These are phyloP conservation scores for Hyles lineata DNA, from an alignment of 2,888 invertebrate species.

Conservation along the genomic window DNA sequence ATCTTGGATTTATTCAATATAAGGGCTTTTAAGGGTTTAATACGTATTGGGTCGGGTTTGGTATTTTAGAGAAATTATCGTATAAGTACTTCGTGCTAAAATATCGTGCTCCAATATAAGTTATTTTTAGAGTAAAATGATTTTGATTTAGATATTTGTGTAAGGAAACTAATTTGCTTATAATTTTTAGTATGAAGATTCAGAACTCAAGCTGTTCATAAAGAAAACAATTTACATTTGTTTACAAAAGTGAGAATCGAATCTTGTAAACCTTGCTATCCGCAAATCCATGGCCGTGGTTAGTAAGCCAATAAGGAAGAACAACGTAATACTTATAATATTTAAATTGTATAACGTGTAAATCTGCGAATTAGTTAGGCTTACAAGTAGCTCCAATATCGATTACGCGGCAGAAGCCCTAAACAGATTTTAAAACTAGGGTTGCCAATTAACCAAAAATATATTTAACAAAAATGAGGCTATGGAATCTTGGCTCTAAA, in stretches of 20 bases:
- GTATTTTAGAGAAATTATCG: too few relatives aligned
- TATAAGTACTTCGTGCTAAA: too few relatives aligned
- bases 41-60: background rate
- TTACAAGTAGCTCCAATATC: slow-evolving; percentile 38
- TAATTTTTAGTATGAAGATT: too few relatives aligned
- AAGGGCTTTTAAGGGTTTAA: background rate
- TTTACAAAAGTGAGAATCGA: background rate
- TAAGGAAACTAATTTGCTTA: too few relatives aligned
- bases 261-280: background rate
- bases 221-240: too few relatives aligned
- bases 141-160: too few relatives aligned
- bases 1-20: slow-evolving; percentile 23
- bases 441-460: background rate
- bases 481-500: too few relatives aligned
- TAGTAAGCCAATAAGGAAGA: background rate
- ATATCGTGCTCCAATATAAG: too few relatives aligned
- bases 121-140: too few relatives aligned
- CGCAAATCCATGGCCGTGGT: background rate
- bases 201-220: too few relatives aligned
- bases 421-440: slow-evolving; percentile 34
- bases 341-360: background rate
- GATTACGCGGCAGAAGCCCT: slow-evolving; percentile 50
- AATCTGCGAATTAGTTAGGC: slow-evolving; percentile 16
- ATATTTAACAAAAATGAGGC: background rate
- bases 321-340: background rate